Percentiles rank a stretch among this genome's conserved stretches.
These are phyloP conservation scores for Tautogolabrus adspersus DNA, from an alignment of 2,113 vertebrate species.

Conservation along the genomic window DNA sequence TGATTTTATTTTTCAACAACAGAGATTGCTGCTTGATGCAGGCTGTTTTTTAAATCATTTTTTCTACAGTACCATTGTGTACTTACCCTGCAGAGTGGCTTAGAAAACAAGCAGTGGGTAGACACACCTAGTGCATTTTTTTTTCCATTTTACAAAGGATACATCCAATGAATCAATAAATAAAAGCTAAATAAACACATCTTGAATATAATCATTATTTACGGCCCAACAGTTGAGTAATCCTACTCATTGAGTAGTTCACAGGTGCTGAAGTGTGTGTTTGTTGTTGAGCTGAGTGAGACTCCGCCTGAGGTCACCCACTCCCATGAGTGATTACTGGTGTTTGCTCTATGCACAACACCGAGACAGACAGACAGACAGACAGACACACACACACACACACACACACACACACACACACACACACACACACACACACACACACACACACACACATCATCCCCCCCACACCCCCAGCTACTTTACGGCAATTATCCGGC, in stretches of 20 bases:
- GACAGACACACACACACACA: neutral
- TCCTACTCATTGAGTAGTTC: neutral
- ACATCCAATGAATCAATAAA: no score
- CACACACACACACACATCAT: constrained; percentile 6
- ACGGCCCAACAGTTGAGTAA: neutral
- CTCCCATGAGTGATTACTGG: constrained; percentile 30
- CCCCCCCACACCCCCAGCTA: constrained; percentile 12
- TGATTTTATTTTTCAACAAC: no score
- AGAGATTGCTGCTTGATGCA: no score
- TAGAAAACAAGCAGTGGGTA: no score
- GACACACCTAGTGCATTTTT: no score
- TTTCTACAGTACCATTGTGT: no score
- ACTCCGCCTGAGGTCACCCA: constrained; percentile 28
- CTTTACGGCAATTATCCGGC: constrained; percentile 50
- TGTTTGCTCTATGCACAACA: constrained; percentile 34
- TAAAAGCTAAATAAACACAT: no score
- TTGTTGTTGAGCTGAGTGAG: constrained; percentile 20
- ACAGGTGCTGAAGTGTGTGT: constrained; percentile 31
- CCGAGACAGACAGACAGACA: constrained; percentile 29
- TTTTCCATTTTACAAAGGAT: no score
- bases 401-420: neutral
- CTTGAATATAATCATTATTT: no score
- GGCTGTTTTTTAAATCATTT: no score
- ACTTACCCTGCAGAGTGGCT: no score
- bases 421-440: constrained; percentile 22